These are phyloP conservation scores for Malurus leucopterus DNA, from an alignment of 2,797 vertebrate genomes.

Conservation along the genomic window DNA sequence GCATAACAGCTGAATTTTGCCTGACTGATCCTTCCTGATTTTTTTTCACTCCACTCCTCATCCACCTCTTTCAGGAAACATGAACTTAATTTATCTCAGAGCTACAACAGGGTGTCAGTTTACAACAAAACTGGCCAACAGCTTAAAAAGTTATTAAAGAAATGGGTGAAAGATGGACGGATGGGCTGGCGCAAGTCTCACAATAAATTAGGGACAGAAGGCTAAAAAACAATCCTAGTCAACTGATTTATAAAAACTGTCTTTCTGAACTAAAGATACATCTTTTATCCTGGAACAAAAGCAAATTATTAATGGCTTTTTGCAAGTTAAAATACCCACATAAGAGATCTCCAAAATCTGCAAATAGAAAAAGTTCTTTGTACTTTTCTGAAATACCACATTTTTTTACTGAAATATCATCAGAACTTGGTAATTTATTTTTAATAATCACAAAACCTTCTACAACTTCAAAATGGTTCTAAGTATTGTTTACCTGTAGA, in stretches of 20 bases:
- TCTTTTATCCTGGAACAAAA: background rate
- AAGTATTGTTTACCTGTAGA: background rate
- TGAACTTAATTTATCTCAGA: slow-evolving; percentile 10
- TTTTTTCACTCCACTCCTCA: background rate
- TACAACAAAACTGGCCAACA: slow-evolving; percentile 9
- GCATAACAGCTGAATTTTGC: background rate
- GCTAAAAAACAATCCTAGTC: background rate
- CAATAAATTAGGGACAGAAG: background rate
- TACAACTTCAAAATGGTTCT: background rate
- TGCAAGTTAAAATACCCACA: background rate
- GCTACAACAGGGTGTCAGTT: background rate
- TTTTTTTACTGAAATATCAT: background rate
- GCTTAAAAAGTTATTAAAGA: slow-evolving; percentile 15
- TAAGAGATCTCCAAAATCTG: background rate
- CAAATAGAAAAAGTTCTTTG: background rate
- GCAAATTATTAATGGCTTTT: background rate
- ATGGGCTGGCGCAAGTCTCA: background rate
- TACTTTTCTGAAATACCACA: background rate
- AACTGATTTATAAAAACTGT: background rate
- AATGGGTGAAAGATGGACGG: background rate
- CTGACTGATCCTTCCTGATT: background rate
- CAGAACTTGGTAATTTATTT: background rate
- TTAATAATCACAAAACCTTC: background rate
- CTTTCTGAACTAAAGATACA: background rate
- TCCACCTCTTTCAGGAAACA: background rate